A percentile compares a stretch with the other conserved stretches of the same genome.
phyloP scores from a whole-genome alignment of 1,140 invertebrate species.

The Mercenaria mercenaria region DNA sequence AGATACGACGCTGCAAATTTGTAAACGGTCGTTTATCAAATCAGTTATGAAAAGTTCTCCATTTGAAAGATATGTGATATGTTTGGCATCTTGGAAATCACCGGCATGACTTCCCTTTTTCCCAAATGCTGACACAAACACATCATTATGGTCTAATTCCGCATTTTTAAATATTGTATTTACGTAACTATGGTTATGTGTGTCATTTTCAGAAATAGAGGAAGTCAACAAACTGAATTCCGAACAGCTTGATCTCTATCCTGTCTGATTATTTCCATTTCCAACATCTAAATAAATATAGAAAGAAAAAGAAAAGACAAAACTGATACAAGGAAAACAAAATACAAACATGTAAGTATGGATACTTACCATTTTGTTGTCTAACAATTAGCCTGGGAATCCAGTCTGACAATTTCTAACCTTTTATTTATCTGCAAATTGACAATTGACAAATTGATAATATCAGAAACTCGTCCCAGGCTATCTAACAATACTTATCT shows the following conservation, averaged over 20 bases:
- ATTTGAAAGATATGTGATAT: conserved; percentile 46
- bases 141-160: background rate
- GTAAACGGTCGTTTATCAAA: conserved; percentile 68
- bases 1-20: conserved; percentile 52
- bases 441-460: too few species aligned
- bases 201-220: background rate
- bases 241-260: background rate
- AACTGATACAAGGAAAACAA: too few species aligned
- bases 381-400: too few species aligned
- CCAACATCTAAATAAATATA: background rate
- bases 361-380: too few species aligned
- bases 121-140: conserved; percentile 49
- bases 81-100: conserved; percentile 69
- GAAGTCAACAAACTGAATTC: background rate
- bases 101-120: conserved; percentile 63
- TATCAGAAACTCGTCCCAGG: too few species aligned
- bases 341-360: too few species aligned
- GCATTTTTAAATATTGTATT: background rate
- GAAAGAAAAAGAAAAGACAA: background rate
- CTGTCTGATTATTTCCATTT: background rate
- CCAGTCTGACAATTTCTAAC: too few species aligned
- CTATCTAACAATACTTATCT: too few species aligned
- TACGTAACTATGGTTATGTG: background rate
- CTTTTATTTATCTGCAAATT: too few species aligned
- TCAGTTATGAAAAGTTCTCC: conserved; percentile 68